phyloP scores from a whole-genome alignment of 1,140 invertebrate species.

The Camponotus vicinus region DNA sequence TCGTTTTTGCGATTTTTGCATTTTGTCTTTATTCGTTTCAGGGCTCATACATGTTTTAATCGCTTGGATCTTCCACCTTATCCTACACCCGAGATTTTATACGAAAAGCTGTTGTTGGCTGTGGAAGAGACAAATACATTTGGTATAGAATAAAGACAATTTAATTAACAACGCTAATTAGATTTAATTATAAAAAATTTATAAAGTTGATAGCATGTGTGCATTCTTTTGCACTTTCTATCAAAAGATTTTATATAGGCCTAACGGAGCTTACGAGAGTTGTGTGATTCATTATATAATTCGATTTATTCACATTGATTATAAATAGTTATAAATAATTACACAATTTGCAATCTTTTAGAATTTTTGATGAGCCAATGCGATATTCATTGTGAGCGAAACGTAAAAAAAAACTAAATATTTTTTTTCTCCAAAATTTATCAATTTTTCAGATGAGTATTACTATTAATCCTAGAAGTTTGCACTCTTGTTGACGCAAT shows the following conservation, averaged over 20 bases:
- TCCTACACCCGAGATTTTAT: constrained; percentile 96
- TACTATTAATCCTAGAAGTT: background rate
- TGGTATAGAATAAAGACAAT: constrained; percentile 94
- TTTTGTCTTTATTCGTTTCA: constrained; percentile 82
- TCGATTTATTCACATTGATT: constrained; percentile 40
- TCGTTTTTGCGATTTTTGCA: background rate
- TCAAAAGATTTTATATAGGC: constrained; percentile 21
- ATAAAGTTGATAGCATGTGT: constrained; percentile 26
- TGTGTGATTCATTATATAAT: background rate
- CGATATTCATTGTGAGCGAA: background rate
- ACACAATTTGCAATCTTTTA: constrained; percentile 7
- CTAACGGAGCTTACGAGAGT: constrained; percentile 28
- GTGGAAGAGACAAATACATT: constrained; percentile 99
- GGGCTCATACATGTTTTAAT: constrained; percentile 99
- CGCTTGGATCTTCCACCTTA: constrained; percentile 98
- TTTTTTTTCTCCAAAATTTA: background rate
- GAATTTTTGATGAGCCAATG: background rate
- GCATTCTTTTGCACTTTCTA: constrained; percentile 11
- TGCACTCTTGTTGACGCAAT: background rate
- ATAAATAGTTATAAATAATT: constrained; percentile 21
- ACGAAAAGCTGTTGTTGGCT: constrained; percentile 97
- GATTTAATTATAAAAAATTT: constrained; percentile 41
- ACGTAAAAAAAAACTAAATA: background rate
- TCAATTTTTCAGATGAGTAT: background rate
- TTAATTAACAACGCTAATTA: background rate